A percentile compares a stretch with the other conserved stretches of the same genome.
These are phyloP conservation scores for Chouioia cunea DNA, from an alignment of 2,888 invertebrate species.

Conservation along the genomic window DNA sequence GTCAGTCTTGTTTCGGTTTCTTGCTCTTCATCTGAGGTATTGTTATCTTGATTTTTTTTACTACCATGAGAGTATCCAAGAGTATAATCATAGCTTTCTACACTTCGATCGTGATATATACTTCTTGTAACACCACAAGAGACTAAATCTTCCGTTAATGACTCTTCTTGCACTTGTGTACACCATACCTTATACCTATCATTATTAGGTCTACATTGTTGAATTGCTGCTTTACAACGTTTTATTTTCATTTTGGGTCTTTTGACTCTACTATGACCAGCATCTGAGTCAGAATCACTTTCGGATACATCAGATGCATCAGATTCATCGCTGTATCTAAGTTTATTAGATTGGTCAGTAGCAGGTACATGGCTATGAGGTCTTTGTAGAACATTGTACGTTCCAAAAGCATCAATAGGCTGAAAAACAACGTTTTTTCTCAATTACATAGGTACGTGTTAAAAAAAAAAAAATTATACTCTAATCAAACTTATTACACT, in stretches of 20 bases:
- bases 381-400: conserved; percentile 63
- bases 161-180: conserved; percentile 80
- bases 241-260: conserved; percentile 71
- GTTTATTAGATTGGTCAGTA: conserved; percentile 63
- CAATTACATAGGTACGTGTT: conserved; percentile 17
- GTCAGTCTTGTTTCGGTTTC: conserved; percentile 62
- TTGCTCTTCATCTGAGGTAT: conserved; percentile 73
- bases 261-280: conserved; percentile 69
- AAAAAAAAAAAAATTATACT: neutral
- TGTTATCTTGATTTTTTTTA: conserved; percentile 57
- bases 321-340: conserved; percentile 74
- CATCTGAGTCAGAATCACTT: conserved; percentile 73
- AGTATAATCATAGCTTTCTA: conserved; percentile 84
- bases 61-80: conserved; percentile 65
- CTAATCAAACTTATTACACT: too few species aligned
- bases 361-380: conserved; percentile 54
- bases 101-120: conserved; percentile 74
- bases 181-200: conserved; percentile 87
- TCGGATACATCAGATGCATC: conserved; percentile 72
- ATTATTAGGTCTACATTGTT: conserved; percentile 67
- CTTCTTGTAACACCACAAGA: conserved; percentile 81
- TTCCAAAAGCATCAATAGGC: conserved; percentile 61
- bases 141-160: conserved; percentile 82
- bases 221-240: conserved; percentile 65
- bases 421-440: conserved; percentile 48